Conservation (phyloP, 2,113 vertebrate species). For the Cebus imitator region DNA sequence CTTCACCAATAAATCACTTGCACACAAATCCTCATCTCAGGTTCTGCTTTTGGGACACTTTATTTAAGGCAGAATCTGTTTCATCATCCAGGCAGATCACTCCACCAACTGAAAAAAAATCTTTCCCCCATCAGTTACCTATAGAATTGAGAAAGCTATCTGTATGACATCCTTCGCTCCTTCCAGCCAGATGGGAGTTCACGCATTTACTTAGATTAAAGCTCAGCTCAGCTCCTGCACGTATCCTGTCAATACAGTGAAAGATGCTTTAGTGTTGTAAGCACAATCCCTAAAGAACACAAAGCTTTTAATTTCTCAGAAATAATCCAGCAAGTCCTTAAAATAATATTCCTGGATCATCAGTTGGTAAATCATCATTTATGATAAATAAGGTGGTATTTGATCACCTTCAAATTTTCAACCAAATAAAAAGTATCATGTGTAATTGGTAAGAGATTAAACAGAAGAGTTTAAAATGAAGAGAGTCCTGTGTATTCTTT, state of each 20-base stretch:
- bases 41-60: not conserved
- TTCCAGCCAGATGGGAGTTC: not conserved
- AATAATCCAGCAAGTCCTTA: not conserved
- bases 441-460: not conserved
- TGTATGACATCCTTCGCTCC: not conserved
- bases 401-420: not conserved
- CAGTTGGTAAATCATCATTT: not conserved
- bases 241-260: not conserved
- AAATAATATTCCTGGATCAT: not conserved
- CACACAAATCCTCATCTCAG: too few species aligned
- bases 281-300: not conserved
- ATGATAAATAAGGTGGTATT: not conserved
- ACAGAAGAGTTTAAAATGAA: not conserved
- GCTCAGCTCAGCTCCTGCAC: not conserved
- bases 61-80: not conserved
- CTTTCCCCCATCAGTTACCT: not conserved
- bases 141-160: not conserved
- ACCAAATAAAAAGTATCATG: not conserved
- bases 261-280: not conserved
- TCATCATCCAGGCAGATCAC: not conserved
- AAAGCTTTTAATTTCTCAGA: not conserved
- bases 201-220: not conserved
- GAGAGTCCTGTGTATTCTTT: not conserved
- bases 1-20: too few species aligned
- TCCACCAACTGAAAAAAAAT: not conserved